phyloP scores from a whole-genome alignment of 1,140 invertebrate genomes.

The Scaptomyza montana region DNA sequence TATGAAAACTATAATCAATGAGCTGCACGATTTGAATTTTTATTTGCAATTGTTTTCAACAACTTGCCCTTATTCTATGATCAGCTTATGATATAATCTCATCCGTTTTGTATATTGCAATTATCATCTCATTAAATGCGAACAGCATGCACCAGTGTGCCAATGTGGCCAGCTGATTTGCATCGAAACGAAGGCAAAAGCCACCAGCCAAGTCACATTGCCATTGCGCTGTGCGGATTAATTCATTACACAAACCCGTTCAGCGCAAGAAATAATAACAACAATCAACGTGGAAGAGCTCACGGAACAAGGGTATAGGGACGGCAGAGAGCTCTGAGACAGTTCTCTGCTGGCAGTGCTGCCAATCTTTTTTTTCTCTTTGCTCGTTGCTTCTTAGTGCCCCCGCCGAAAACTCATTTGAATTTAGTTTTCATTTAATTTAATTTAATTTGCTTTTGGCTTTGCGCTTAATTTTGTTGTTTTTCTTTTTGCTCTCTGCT shows the following conservation, averaged over 20 bases:
- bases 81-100: too few species aligned
- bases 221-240: constrained; percentile 78
- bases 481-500: constrained; percentile 36
- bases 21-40: neutral
- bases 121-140: constrained; percentile 34
- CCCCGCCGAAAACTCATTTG: constrained; percentile 77
- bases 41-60: too few species aligned
- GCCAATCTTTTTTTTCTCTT: constrained; percentile 36
- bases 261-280: constrained; percentile 80
- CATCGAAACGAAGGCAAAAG: constrained; percentile 73
- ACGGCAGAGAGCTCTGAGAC: constrained; percentile 8
- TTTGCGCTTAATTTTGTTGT: constrained; percentile 39
- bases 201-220: constrained; percentile 81
- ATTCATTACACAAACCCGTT: constrained; percentile 83
- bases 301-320: too few species aligned
- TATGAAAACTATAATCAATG: neutral
- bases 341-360: constrained; percentile 34
- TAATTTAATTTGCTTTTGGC: constrained; percentile 74
- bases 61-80: too few species aligned
- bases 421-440: constrained; percentile 84
- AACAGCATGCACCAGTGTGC: constrained; percentile 35
- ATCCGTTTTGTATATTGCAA: too few species aligned
- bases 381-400: constrained; percentile 56
- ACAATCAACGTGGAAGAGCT: constrained; percentile 63
- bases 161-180: constrained; percentile 65